These are phyloP conservation scores for Volucella inanis DNA, from an alignment of 2,888 invertebrate species.

Conservation along the genomic window DNA sequence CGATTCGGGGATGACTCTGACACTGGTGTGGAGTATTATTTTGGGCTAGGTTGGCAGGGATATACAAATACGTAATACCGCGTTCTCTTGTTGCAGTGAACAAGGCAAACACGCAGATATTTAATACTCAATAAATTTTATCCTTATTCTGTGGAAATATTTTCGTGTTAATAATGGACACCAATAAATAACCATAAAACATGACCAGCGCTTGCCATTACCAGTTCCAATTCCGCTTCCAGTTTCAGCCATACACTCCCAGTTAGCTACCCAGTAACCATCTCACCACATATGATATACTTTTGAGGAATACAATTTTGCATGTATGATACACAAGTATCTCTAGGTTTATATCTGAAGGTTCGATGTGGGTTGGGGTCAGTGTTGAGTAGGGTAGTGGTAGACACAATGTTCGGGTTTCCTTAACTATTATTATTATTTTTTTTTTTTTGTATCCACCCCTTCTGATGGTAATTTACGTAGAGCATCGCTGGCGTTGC, in stretches of 20 bases:
- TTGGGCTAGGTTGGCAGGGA: too few relatives aligned
- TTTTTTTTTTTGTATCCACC: neutral
- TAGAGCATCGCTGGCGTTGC: slow-evolving; percentile 1
- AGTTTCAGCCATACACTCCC: neutral
- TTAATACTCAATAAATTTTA: slow-evolving; percentile 70
- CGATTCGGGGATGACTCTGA: neutral
- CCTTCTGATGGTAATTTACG: neutral
- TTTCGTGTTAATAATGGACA: slow-evolving; percentile 68
- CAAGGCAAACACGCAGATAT: slow-evolving; percentile 60
- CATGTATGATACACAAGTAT: neutral
- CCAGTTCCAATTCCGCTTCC: slow-evolving; percentile 5
- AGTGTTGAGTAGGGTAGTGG: neutral
- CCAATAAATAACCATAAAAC: slow-evolving; percentile 67
- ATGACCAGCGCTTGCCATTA: slow-evolving; percentile 40
- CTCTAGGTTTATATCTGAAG: slow-evolving; percentile 1
- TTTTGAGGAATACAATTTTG: slow-evolving; percentile 24
- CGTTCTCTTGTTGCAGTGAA: slow-evolving; percentile 32
- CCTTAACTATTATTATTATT: slow-evolving; percentile 3
- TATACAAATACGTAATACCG: slow-evolving; percentile 11
- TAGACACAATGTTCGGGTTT: slow-evolving; percentile 17
- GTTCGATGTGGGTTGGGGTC: neutral
- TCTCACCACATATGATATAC: slow-evolving; percentile 13
- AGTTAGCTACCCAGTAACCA: too few relatives aligned
- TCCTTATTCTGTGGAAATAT: slow-evolving; percentile 67
- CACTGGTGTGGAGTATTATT: neutral